Conservation (phyloP, 2,113 vertebrate species). For the Pongo pygmaeus region DNA sequence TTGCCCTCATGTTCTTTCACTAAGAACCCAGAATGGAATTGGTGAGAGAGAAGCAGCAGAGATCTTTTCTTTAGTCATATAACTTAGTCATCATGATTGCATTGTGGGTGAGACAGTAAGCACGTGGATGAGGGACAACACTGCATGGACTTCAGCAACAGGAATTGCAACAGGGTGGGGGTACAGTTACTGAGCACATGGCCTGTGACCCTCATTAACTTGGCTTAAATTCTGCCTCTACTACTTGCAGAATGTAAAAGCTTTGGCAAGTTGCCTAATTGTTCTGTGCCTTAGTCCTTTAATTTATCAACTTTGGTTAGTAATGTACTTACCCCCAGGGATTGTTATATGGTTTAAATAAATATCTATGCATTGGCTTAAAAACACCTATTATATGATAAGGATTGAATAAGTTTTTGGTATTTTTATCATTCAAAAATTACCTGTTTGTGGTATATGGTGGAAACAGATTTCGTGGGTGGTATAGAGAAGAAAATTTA, state of each 20-base stretch:
- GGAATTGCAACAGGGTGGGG: neutral
- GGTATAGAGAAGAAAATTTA: neutral
- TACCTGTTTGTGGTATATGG: neutral
- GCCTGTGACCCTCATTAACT: neutral
- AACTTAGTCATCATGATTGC: neutral
- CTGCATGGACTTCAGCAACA: neutral
- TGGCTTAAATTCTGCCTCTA: neutral
- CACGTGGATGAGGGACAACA: neutral
- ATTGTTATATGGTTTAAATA: neutral
- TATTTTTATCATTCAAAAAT: neutral
- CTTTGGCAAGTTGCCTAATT: neutral
- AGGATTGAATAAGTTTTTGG: neutral
- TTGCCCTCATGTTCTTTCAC: neutral
- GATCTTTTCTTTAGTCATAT: neutral
- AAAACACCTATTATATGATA: neutral
- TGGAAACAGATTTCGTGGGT: neutral
- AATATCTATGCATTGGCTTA: neutral
- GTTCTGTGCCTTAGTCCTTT: neutral
- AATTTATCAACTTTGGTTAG: neutral
- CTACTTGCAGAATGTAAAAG: neutral
- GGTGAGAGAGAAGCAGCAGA: neutral
- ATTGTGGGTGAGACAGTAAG: neutral
- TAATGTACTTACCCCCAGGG: neutral
- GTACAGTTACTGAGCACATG: neutral
- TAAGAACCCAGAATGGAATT: neutral